A percentile compares a stretch with the other conserved stretches of the same genome.
Conservation (phyloP, 2,113 vertebrate species). For the Poeciliopsis occidentalis region DNA sequence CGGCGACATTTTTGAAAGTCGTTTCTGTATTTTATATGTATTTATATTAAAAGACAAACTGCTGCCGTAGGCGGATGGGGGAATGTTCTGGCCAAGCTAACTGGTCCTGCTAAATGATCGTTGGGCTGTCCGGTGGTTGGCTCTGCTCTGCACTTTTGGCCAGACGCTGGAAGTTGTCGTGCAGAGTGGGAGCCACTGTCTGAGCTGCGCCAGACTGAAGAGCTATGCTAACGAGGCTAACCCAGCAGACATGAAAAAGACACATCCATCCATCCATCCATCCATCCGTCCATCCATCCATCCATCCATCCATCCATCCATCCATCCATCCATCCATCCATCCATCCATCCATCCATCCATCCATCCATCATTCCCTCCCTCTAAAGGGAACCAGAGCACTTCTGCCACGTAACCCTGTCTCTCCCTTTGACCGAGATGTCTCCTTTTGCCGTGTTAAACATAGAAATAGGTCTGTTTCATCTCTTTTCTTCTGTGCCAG, state of each 20-base stretch:
- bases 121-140: constrained; percentile 39
- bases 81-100: constrained; percentile 29
- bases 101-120: constrained; percentile 34
- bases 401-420: too few species aligned
- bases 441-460: neutral
- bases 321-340: neutral
- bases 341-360: constrained; percentile 2
- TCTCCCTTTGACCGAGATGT: neutral
- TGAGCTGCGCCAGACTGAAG: constrained; percentile 58
- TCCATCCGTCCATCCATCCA: neutral
- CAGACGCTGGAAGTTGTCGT: constrained; percentile 51
- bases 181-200: neutral
- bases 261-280: constrained; percentile 1
- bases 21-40: neutral
- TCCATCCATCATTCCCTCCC: neutral
- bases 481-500: neutral
- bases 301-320: neutral
- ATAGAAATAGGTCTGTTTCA: neutral
- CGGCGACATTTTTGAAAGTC: constrained; percentile 11
- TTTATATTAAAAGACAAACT: constrained; percentile 10
- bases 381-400: neutral
- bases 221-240: constrained; percentile 71
- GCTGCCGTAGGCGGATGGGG: constrained; percentile 30
- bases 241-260: constrained; percentile 28
- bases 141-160: constrained; percentile 37